These are phyloP conservation scores for Dendrolimus pini DNA, from an alignment of 2,888 invertebrate genomes.

Conservation along the genomic window DNA sequence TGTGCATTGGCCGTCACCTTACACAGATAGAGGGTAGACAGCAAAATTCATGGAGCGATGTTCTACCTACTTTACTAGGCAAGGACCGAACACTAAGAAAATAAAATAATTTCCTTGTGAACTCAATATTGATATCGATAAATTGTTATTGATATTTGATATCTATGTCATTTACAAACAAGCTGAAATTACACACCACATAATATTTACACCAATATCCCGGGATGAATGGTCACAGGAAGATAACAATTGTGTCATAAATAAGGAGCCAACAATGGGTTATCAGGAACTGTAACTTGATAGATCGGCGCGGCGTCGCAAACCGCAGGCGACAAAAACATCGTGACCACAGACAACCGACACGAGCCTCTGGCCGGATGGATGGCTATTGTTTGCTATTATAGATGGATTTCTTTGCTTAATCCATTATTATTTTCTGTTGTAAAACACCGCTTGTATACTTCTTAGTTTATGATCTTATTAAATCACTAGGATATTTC, in stretches of 20 bases:
- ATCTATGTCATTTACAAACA: not conserved
- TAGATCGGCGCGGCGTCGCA: conserved; percentile 16
- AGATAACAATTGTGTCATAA: not conserved
- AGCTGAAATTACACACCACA: not conserved
- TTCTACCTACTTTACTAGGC: too few relatives aligned
- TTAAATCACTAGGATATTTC: too few relatives aligned
- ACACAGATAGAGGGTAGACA: too few relatives aligned
- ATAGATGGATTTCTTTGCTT: conserved; percentile 6
- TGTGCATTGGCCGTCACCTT: too few relatives aligned
- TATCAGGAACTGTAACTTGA: conserved; percentile 10
- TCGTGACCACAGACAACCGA: conserved; percentile 25
- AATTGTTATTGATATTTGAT: not conserved
- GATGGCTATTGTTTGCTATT: conserved; percentile 11
- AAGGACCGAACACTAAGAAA: too few relatives aligned
- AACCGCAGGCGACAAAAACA: conserved; percentile 13
- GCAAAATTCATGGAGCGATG: too few relatives aligned
- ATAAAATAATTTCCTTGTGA: too few relatives aligned
- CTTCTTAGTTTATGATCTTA: too few relatives aligned
- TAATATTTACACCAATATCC: not conserved
- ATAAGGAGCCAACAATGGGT: not conserved
- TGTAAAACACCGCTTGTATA: too few relatives aligned
- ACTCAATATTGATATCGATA: too few relatives aligned
- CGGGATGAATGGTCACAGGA: not conserved
- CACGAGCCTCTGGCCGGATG: conserved; percentile 35
- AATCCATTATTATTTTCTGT: not conserved